These are phyloP conservation scores for Meles meles DNA, from an alignment of 2,113 vertebrate species.

Conservation along the genomic window DNA sequence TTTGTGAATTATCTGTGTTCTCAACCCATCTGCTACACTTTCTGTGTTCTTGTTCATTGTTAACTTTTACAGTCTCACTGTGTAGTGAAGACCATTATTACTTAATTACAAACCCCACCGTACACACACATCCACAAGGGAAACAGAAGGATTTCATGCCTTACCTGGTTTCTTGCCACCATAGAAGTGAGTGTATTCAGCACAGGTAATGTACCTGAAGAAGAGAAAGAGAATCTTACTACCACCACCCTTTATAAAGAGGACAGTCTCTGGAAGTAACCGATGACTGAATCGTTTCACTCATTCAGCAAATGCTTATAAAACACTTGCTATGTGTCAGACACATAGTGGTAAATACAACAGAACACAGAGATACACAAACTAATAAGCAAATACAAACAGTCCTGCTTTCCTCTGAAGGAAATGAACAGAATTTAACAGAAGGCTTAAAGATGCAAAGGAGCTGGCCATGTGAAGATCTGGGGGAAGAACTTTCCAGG, in stretches of 20 bases:
- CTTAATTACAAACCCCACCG: background rate
- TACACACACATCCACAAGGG: background rate
- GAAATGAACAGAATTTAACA: background rate
- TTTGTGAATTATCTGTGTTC: background rate
- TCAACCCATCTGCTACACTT: background rate
- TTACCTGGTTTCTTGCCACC: conserved; percentile 94
- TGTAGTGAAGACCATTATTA: background rate
- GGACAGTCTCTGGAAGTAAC: background rate
- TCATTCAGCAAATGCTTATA: background rate
- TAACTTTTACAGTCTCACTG: background rate
- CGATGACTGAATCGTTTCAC: background rate
- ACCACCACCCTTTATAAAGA: background rate
- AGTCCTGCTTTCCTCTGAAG: background rate
- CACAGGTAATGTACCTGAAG: conserved; percentile 95
- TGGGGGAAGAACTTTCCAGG: background rate
- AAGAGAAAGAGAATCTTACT: background rate
- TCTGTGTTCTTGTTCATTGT: background rate
- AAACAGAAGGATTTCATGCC: background rate
- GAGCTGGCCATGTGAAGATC: background rate
- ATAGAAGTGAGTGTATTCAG: conserved; percentile 96
- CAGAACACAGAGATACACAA: background rate
- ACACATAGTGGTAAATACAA: background rate
- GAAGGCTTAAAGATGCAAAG: background rate
- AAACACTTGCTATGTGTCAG: background rate
- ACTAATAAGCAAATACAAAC: background rate